phyloP scores from a whole-genome alignment of 2,113 vertebrate species.

The Gallinago undulata region DNA sequence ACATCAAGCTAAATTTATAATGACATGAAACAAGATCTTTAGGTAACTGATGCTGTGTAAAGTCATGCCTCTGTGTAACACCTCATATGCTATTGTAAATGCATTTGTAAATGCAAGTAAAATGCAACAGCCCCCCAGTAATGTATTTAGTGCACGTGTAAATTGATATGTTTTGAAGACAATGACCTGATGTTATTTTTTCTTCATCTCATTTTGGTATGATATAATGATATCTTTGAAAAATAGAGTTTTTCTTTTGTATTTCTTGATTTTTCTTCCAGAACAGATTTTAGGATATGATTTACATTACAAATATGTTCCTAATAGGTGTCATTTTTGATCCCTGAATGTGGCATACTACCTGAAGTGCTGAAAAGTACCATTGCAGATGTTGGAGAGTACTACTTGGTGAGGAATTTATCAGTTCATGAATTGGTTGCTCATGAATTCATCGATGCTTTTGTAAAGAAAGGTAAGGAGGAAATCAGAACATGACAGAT shows the following conservation, averaged over 20 bases:
- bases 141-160: not conserved
- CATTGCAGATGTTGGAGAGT: slow-evolving; percentile 75
- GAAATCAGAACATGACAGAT: not conserved
- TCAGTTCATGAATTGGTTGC: slow-evolving; percentile 77
- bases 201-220: not conserved
- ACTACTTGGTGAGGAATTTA: slow-evolving; percentile 83
- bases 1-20: not conserved
- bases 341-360: slow-evolving; percentile 84
- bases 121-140: not conserved
- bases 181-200: not conserved
- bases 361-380: slow-evolving; percentile 76
- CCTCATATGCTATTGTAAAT: not conserved
- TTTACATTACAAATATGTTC: not conserved
- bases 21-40: not conserved
- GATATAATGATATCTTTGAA: not conserved
- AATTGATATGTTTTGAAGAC: not conserved
- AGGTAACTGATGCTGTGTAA: not conserved
- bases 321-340: slow-evolving; percentile 86
- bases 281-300: not conserved
- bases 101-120: not conserved
- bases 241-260: not conserved
- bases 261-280: not conserved
- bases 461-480: slow-evolving; percentile 83
- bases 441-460: slow-evolving; percentile 76
- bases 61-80: not conserved